Percentiles rank a stretch among this genome's conserved stretches.
Conservation (phyloP, 2,113 vertebrate genomes). For the Coracopsis vasa region DNA sequence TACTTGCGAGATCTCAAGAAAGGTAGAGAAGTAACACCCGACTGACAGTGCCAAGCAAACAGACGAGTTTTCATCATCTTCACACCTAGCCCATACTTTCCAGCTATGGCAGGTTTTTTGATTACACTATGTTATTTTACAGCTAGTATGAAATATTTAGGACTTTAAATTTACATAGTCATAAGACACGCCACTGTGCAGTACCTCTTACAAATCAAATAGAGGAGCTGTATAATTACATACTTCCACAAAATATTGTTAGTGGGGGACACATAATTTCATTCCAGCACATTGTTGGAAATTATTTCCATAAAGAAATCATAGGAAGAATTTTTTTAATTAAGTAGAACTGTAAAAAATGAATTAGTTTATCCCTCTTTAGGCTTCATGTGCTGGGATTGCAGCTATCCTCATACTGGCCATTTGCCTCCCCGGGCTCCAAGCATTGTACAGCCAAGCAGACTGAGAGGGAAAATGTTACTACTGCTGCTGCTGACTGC, state of each 20-base stretch:
- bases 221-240: not conserved
- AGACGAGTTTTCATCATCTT: slow-evolving; percentile 25
- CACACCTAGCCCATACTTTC: not conserved
- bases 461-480: not conserved
- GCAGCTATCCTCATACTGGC: not conserved
- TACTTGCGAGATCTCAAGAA: not conserved
- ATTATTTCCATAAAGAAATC: slow-evolving; percentile 1
- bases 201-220: not conserved
- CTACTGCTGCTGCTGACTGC: not conserved
- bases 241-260: not conserved
- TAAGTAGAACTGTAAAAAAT: not conserved
- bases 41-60: not conserved
- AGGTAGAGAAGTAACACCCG: not conserved
- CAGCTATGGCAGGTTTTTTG: slow-evolving; percentile 6
- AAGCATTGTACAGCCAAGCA: not conserved
- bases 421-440: not conserved
- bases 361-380: not conserved
- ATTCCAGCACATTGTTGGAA: not conserved
- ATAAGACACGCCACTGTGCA: not conserved
- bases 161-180: slow-evolving; percentile 31
- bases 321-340: not conserved
- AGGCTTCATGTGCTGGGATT: not conserved
- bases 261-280: not conserved
- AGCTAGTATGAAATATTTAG: slow-evolving; percentile 46
- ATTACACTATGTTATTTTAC: slow-evolving; percentile 29